These are phyloP conservation scores for Grammomys surdaster DNA, from an alignment of 2,113 vertebrate genomes.

Conservation along the genomic window DNA sequence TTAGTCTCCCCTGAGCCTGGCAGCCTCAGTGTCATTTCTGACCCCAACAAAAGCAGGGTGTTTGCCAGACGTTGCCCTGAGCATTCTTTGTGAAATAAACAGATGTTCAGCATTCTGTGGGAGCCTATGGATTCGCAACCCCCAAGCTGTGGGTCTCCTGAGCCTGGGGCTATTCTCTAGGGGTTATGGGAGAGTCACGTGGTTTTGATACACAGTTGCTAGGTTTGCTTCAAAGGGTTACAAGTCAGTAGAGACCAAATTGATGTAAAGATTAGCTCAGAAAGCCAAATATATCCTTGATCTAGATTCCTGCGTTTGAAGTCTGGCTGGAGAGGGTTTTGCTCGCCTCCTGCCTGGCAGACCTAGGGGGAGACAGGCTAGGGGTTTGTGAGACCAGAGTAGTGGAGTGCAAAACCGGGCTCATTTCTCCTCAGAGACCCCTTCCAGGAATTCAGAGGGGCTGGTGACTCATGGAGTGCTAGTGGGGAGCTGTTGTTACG, in stretches of 20 bases:
- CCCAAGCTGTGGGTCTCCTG: not conserved
- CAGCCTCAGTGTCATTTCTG: not conserved
- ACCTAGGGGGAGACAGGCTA: not conserved
- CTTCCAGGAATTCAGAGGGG: conserved; percentile 55
- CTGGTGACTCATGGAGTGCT: not conserved
- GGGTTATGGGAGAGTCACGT: conserved; percentile 40
- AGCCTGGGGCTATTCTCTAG: not conserved
- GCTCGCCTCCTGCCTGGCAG: not conserved
- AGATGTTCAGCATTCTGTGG: not conserved
- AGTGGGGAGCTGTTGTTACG: conserved; percentile 25
- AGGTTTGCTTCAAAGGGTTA: conserved; percentile 73
- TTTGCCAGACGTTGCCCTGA: not conserved
- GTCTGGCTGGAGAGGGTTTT: conserved; percentile 13
- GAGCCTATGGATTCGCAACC: not conserved
- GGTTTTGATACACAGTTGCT: conserved; percentile 35
- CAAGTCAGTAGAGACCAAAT: conserved; percentile 2
- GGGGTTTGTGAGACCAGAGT: not conserved
- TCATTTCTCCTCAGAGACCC: not conserved
- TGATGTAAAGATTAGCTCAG: conserved; percentile 67
- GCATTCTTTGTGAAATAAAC: not conserved
- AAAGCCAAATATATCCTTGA: conserved; percentile 66
- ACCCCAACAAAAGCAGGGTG: accelerated
- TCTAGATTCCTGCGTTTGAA: conserved; percentile 71
- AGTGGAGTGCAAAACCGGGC: accelerated
- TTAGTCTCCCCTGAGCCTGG: accelerated